phyloP scores from a whole-genome alignment of 2,888 invertebrate genomes.

The Sinopyrophorus schimmeli region DNA sequence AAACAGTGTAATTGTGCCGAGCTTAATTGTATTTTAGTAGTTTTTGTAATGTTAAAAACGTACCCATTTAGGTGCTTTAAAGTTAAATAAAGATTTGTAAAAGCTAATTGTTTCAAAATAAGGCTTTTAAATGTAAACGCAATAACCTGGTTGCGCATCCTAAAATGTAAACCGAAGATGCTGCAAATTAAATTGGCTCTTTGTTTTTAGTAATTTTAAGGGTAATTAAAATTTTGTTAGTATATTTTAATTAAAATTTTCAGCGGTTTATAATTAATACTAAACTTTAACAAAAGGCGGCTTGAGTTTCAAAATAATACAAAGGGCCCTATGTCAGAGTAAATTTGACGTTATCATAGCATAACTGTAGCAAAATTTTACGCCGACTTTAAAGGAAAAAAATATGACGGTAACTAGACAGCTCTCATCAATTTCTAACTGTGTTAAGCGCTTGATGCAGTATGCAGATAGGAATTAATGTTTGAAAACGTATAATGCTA shows the following conservation, averaged over 20 bases:
- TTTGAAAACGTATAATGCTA: constrained; percentile 14
- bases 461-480: background rate
- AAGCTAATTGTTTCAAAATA: constrained; percentile 11
- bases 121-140: constrained; percentile 11
- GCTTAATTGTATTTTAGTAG: too few relatives aligned
- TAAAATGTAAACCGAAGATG: constrained; percentile 23
- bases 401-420: background rate
- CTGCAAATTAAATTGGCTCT: constrained; percentile 24
- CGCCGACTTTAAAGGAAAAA: background rate
- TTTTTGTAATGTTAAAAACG: too few relatives aligned
- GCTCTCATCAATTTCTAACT: background rate
- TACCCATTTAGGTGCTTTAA: too few relatives aligned
- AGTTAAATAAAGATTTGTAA: constrained; percentile 4
- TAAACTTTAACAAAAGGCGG: constrained; percentile 29
- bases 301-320: constrained; percentile 26
- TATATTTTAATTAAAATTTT: constrained; percentile 33
- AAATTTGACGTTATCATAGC: constrained; percentile 21
- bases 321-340: constrained; percentile 20
- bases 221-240: constrained; percentile 33
- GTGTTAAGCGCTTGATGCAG: too few relatives aligned
- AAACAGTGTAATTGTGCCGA: too few relatives aligned
- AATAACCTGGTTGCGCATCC: constrained; percentile 9
- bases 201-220: constrained; percentile 30
- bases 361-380: constrained; percentile 1
- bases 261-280: constrained; percentile 29